phyloP scores from a whole-genome alignment of 2,888 invertebrate species.

The Sphecodes monilicornis region DNA sequence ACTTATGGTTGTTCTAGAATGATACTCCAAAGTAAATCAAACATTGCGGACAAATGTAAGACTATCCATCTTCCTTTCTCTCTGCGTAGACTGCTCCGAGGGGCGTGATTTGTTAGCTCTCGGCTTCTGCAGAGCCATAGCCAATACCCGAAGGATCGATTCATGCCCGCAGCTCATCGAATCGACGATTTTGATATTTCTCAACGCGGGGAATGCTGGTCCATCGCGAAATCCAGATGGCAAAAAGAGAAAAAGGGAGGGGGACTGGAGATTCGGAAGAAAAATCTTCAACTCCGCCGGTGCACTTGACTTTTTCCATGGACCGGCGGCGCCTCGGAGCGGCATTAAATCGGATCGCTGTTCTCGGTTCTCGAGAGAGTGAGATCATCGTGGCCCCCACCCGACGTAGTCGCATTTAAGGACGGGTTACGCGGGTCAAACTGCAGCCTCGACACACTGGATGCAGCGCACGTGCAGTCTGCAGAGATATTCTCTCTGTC shows the following conservation, averaged over 20 bases:
- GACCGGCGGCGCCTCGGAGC: slow-evolving; percentile 23
- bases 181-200: neutral
- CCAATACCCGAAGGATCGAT: neutral
- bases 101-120: no score
- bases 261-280: neutral
- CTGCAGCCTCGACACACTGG: slow-evolving; percentile 34
- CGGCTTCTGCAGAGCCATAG: no score
- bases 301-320: slow-evolving; percentile 26
- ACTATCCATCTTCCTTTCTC: no score
- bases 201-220: neutral
- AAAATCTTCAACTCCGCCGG: neutral
- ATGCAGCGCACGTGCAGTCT: slow-evolving; percentile 30
- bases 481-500: slow-evolving; percentile 43
- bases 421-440: slow-evolving; percentile 62
- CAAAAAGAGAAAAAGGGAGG: neutral
- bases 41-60: no score
- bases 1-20: no score
- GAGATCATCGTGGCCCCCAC: slow-evolving; percentile 62
- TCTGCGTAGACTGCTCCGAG: no score
- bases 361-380: slow-evolving; percentile 26
- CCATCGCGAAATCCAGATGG: no score
- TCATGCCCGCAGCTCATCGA: neutral
- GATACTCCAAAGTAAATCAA: no score
- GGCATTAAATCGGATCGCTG: slow-evolving; percentile 33
- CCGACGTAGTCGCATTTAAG: slow-evolving; percentile 49